Conservation (phyloP, 2,797 vertebrate species). For the Peromyscus attwateri region DNA sequence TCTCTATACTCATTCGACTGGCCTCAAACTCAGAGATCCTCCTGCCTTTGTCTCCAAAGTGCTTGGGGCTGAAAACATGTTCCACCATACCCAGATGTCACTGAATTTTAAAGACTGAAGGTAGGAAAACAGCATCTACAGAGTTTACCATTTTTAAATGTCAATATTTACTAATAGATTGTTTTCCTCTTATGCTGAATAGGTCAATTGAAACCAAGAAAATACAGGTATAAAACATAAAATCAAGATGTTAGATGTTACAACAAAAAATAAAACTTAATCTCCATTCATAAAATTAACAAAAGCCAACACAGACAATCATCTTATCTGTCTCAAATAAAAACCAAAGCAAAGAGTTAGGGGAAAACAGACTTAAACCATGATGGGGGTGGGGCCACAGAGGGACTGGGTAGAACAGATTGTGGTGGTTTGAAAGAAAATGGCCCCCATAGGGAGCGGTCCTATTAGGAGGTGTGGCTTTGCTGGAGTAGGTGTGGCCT, state of each 20-base stretch:
- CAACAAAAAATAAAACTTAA: constrained; percentile 62
- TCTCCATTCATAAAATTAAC: constrained; percentile 44
- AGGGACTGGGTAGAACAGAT: neutral
- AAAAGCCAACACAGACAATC: constrained; percentile 35
- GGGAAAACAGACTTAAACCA: constrained; percentile 46
- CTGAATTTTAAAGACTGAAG: neutral
- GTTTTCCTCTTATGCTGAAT: neutral
- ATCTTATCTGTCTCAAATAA: constrained; percentile 34
- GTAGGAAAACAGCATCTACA: neutral
- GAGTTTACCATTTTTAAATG: neutral
- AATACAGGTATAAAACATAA: constrained; percentile 29
- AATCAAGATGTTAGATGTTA: constrained; percentile 41
- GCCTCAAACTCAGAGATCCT: neutral
- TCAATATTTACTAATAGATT: constrained; percentile 45
- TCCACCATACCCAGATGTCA: neutral
- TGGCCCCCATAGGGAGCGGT: neutral
- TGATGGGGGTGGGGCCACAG: neutral
- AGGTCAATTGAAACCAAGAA: neutral
- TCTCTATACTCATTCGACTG: neutral
- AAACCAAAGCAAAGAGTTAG: constrained; percentile 9
- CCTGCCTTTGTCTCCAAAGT: neutral
- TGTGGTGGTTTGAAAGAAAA: neutral
- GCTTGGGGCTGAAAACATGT: neutral
- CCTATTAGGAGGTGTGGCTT: neutral
- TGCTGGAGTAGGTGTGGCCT: neutral